A percentile compares a stretch with the other conserved stretches of the same genome.
These are phyloP conservation scores for Lissonota sp. DNA, from an alignment of 2,888 invertebrate genomes.

Conservation along the genomic window DNA sequence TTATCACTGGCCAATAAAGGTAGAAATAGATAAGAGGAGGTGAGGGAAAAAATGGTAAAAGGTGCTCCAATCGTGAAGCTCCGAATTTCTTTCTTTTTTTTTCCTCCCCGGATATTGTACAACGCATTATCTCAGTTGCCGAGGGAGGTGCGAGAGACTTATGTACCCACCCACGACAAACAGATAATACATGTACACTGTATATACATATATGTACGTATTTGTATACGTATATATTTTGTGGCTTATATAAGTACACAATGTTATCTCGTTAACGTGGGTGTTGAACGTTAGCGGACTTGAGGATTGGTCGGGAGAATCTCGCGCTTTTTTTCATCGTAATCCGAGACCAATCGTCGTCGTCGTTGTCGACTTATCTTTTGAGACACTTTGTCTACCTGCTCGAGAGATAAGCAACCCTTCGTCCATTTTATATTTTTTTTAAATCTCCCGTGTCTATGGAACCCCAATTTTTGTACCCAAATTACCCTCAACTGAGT, in stretches of 20 bases:
- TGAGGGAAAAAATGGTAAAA: constrained; percentile 21
- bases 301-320: constrained; percentile 61
- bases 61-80: constrained; percentile 48
- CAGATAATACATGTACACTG: constrained; percentile 26
- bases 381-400: constrained; percentile 60
- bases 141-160: constrained; percentile 54
- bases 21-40: constrained; percentile 16
- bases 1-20: constrained; percentile 58
- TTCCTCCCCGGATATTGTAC: constrained; percentile 14
- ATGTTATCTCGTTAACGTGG: constrained; percentile 59
- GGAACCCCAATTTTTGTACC: constrained; percentile 24
- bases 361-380: constrained; percentile 30
- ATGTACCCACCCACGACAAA: constrained; percentile 65
- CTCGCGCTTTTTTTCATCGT: constrained; percentile 44
- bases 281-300: constrained; percentile 48
- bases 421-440: background rate
- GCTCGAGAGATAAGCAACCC: constrained; percentile 44
- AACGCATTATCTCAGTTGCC: constrained; percentile 43
- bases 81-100: background rate
- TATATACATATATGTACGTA: too few species aligned
- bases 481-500: background rate
- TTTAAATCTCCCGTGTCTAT: background rate
- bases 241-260: constrained; percentile 39
- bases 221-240: background rate
- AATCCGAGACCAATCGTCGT: constrained; percentile 61